phyloP scores from a whole-genome alignment of 1,140 invertebrate species.

The Drosophila malerkotliana region DNA sequence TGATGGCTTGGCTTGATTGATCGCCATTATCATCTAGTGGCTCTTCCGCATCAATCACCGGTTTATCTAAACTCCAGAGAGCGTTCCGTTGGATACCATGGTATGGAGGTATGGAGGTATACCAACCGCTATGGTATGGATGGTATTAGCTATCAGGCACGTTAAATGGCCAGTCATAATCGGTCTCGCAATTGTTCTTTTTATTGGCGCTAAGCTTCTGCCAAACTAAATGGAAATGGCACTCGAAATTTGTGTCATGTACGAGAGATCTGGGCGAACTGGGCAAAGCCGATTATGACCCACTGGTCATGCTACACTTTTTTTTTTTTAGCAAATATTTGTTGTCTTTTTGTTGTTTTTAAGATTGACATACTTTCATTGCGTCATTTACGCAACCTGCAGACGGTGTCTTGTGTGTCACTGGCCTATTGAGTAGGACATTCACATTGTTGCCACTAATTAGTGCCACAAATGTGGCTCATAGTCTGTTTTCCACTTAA shows the following conservation, averaged over 20 bases:
- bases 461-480: slow-evolving; percentile 47
- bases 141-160: slow-evolving; percentile 32
- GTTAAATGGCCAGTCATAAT: slow-evolving; percentile 44
- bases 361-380: slow-evolving; percentile 69
- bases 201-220: slow-evolving; percentile 71
- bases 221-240: slow-evolving; percentile 46
- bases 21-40: slow-evolving; percentile 49
- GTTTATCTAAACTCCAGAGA: slow-evolving; percentile 37
- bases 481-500: slow-evolving; percentile 27
- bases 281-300: slow-evolving; percentile 52
- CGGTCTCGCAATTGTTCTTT: slow-evolving; percentile 46
- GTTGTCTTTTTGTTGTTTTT: slow-evolving; percentile 11
- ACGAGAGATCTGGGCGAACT: slow-evolving; percentile 5
- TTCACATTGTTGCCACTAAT: slow-evolving; percentile 60
- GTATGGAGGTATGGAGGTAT: background rate
- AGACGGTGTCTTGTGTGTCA: slow-evolving; percentile 52
- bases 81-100: slow-evolving; percentile 33
- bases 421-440: slow-evolving; percentile 73
- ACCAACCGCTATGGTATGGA: slow-evolving; percentile 38
- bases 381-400: slow-evolving; percentile 61
- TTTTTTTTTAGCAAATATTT: slow-evolving; percentile 45
- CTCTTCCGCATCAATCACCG: slow-evolving; percentile 63
- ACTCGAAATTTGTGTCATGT: slow-evolving; percentile 59
- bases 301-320: slow-evolving; percentile 6
- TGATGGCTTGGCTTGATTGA: slow-evolving; percentile 39